A percentile compares a stretch with the other conserved stretches of the same genome.
phyloP scores from a whole-genome alignment of 2,113 vertebrate species.

The Hypanus sabinus region DNA sequence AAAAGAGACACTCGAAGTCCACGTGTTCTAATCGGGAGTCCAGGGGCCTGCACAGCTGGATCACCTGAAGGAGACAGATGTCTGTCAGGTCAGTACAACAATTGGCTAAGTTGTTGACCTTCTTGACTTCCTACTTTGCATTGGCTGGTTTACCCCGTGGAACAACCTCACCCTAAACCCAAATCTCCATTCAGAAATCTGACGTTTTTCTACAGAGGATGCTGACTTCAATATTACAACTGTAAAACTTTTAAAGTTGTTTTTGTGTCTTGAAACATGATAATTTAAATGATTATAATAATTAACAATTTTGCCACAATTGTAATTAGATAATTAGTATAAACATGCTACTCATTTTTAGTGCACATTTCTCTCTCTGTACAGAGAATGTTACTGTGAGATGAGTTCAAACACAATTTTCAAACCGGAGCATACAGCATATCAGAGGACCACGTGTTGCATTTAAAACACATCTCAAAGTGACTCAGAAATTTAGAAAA shows the following conservation, averaged over 20 bases:
- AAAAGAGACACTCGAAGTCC: conserved; percentile 87
- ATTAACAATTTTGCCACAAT: not conserved
- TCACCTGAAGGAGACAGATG: conserved; percentile 59
- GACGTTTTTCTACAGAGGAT: not conserved
- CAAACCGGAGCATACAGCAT: not conserved
- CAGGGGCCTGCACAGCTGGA: conserved; percentile 80
- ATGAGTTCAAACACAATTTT: not conserved
- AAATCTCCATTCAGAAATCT: not conserved
- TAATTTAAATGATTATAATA: not conserved
- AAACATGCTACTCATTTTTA: not conserved
- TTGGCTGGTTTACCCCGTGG: not conserved
- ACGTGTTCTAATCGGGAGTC: conserved; percentile 93
- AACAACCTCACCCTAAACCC: not conserved
- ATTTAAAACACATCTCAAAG: not conserved
- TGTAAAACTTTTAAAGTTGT: not conserved
- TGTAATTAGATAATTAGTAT: not conserved
- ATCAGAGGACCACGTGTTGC: not conserved
- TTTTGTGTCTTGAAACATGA: not conserved
- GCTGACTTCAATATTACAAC: not conserved
- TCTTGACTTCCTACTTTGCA: no score
- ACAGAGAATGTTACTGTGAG: not conserved
- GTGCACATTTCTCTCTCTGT: not conserved
- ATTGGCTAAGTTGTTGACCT: not conserved
- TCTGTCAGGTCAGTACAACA: not conserved
- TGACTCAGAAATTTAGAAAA: not conserved